A percentile compares a stretch with the other conserved stretches of the same genome.
Conservation (phyloP, 2,888 invertebrate genomes). For the Drosophila limbata region DNA sequence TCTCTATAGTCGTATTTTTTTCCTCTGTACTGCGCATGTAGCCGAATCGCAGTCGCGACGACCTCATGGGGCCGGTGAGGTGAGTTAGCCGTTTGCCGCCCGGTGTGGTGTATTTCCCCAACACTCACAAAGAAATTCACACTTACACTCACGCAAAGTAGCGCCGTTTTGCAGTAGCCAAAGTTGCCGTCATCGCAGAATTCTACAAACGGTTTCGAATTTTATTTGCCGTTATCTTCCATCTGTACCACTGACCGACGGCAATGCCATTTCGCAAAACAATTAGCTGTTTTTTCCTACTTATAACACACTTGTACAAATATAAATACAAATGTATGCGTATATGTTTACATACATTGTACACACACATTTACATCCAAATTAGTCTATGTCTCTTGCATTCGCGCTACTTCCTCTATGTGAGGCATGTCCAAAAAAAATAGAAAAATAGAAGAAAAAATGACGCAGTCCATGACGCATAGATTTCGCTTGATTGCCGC, state of each 20-base stretch:
- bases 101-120: slow-evolving; percentile 56
- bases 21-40: slow-evolving; percentile 55
- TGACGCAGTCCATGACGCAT: slow-evolving; percentile 66
- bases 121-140: slow-evolving; percentile 17
- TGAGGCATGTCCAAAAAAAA: slow-evolving; percentile 53
- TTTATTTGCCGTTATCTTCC: slow-evolving; percentile 63
- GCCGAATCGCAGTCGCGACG: slow-evolving; percentile 51
- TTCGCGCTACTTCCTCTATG: slow-evolving; percentile 52
- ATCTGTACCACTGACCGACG: slow-evolving; percentile 60
- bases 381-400: slow-evolving; percentile 47
- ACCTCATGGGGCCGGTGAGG: slow-evolving; percentile 78
- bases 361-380: slow-evolving; percentile 22
- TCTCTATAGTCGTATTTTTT: slow-evolving; percentile 59
- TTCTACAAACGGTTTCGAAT: slow-evolving; percentile 69
- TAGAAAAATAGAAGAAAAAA: slow-evolving; percentile 34
- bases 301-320: slow-evolving; percentile 26
- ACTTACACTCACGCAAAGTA: slow-evolving; percentile 3
- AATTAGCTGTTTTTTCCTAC: slow-evolving; percentile 36
- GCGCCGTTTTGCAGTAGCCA: slow-evolving; percentile 45
- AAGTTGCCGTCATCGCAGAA: slow-evolving; percentile 68
- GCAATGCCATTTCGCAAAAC: slow-evolving; percentile 54
- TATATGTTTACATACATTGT: neutral
- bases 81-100: slow-evolving; percentile 61
- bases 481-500: slow-evolving; percentile 43
- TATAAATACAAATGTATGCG: neutral